Evolutionary conservation across 2,888 invertebrate species (phyloP).

Genomic region (Aleiodes leptofemur): DNA sequence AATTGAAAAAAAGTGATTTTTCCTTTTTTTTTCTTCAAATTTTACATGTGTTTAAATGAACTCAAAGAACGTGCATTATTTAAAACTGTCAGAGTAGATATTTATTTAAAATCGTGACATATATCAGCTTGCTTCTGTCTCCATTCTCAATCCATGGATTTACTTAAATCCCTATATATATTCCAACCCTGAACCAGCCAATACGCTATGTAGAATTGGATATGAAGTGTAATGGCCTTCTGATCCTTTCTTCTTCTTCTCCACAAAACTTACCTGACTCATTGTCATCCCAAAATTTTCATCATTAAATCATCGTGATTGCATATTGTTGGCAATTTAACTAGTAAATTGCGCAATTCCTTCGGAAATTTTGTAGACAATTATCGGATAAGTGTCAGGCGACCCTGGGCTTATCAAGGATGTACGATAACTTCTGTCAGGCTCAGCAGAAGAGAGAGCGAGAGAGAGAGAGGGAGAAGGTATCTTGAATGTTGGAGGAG

Average conservation of each 20-base stretch:
- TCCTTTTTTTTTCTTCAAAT: too few relatives aligned
- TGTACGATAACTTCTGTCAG: slow-evolving; percentile 21
- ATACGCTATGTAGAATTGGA: slow-evolving; percentile 5
- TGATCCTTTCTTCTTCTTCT: slow-evolving; percentile 12
- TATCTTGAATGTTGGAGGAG: not conserved
- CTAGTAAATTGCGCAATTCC: not conserved
- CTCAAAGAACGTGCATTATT: too few relatives aligned
- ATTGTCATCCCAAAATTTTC: slow-evolving; percentile 9
- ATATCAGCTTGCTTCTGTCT: not conserved
- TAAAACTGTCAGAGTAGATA: too few relatives aligned
- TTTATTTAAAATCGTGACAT: not conserved
- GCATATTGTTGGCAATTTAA: slow-evolving; percentile 5
- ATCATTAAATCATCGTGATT: slow-evolving; percentile 3
- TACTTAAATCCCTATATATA: not conserved
- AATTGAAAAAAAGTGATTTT: too few relatives aligned
- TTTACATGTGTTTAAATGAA: too few relatives aligned
- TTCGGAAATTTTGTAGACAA: slow-evolving; percentile 19
- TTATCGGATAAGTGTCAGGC: slow-evolving; percentile 29
- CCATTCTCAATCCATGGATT: slow-evolving; percentile 2
- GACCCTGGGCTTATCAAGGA: slow-evolving; percentile 30
- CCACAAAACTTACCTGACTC: not conserved
- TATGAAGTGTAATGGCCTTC: slow-evolving; percentile 7
- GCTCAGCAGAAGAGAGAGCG: not conserved
- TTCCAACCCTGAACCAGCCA: not conserved
- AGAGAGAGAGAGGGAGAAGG: not conserved